Conservation (phyloP, 2,888 invertebrate species). For the Biston betularia region DNA sequence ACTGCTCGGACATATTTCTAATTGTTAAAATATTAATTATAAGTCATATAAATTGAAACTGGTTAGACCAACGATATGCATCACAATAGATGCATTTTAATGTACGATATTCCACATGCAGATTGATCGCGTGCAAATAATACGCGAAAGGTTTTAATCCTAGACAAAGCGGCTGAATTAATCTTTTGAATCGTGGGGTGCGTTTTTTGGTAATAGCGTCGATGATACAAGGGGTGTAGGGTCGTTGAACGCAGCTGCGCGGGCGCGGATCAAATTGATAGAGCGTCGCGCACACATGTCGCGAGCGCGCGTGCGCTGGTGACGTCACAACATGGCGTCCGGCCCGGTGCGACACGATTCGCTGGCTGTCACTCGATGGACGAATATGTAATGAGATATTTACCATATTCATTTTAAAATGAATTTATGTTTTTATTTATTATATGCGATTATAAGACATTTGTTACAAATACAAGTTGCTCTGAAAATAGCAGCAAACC, state of each 20-base stretch:
- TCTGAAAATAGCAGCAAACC: too few species aligned
- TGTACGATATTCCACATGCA: constrained; percentile 67
- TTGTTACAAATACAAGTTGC: too few species aligned
- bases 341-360: constrained; percentile 35
- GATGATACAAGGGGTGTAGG: constrained; percentile 54
- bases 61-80: constrained; percentile 56
- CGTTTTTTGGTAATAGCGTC: constrained; percentile 61
- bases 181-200: constrained; percentile 76
- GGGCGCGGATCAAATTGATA: constrained; percentile 81
- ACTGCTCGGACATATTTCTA: constrained; percentile 7
- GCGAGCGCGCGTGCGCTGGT: constrained; percentile 61
- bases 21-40: constrained; percentile 49
- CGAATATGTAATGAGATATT: constrained; percentile 40
- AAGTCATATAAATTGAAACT: constrained; percentile 50
- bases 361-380: constrained; percentile 26
- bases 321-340: constrained; percentile 61
- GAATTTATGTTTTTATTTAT: neutral
- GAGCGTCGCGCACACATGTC: constrained; percentile 64
- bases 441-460: neutral
- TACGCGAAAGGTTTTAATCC: constrained; percentile 61
- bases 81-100: constrained; percentile 69
- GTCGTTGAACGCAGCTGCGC: constrained; percentile 81
- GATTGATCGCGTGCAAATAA: constrained; percentile 74
- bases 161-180: constrained; percentile 80
- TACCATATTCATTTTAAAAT: neutral